Evolutionary conservation across 2,113 vertebrate genomes (phyloP).

Genomic region (Salvelinus namaycush): DNA sequence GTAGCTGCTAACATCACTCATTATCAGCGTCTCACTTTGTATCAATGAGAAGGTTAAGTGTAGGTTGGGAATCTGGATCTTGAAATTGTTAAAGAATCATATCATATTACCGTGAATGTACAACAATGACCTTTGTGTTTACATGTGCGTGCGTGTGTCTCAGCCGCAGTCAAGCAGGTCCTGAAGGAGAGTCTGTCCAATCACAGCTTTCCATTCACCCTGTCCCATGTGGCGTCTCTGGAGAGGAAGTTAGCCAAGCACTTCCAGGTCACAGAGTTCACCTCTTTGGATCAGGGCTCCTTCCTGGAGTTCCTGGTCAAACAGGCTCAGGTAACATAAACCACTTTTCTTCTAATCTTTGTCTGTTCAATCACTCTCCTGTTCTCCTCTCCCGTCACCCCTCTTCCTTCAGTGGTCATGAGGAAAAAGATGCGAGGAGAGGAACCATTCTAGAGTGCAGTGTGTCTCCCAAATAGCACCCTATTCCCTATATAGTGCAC

Average conservation of each 20-base stretch:
- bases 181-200: slow-evolving; percentile 62
- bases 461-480: no score
- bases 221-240: slow-evolving; percentile 60
- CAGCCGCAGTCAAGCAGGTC: slow-evolving; percentile 69
- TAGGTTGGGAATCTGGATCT: background rate
- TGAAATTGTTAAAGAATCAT: background rate
- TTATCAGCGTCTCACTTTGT: background rate
- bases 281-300: slow-evolving; percentile 68
- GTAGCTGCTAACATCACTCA: slow-evolving; percentile 43
- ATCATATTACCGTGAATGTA: background rate
- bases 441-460: no score
- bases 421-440: no score
- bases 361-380: background rate
- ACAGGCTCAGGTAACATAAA: slow-evolving; percentile 61
- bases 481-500: no score
- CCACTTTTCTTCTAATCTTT: background rate
- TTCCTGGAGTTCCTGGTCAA: slow-evolving; percentile 76
- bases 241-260: slow-evolving; percentile 72
- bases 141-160: slow-evolving; percentile 12
- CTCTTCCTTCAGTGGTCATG: no score
- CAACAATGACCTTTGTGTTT: background rate
- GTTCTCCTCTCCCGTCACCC: no score
- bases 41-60: background rate
- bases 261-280: slow-evolving; percentile 70
- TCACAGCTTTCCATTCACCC: slow-evolving; percentile 50